phyloP scores from a whole-genome alignment of 2,888 invertebrate species.

The Drosophila merina region DNA sequence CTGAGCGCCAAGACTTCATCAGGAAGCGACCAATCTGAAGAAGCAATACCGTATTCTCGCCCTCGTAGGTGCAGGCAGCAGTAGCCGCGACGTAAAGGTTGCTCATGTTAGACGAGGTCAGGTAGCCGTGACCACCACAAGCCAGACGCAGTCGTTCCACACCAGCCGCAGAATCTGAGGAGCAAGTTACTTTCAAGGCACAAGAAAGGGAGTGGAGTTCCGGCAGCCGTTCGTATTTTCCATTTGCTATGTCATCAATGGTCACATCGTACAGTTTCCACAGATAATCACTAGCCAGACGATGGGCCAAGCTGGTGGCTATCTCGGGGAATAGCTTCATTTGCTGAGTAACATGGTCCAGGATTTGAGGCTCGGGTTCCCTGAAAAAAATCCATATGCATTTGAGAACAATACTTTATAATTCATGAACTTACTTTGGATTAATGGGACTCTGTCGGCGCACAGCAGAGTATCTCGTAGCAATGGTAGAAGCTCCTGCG shows the following conservation, averaged over 20 bases:
- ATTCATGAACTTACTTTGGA: slow-evolving; percentile 86
- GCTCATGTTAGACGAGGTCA: slow-evolving; percentile 92
- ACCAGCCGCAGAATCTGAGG: slow-evolving; percentile 88
- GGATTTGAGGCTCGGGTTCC: slow-evolving; percentile 93
- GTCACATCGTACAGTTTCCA: slow-evolving; percentile 93
- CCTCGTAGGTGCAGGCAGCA: slow-evolving; percentile 96
- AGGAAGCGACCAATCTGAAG: slow-evolving; percentile 94
- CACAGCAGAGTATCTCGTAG: slow-evolving; percentile 94
- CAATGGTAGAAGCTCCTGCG: slow-evolving; percentile 93
- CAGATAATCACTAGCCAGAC: slow-evolving; percentile 89
- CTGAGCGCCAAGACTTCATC: slow-evolving; percentile 90
- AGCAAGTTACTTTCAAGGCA: slow-evolving; percentile 93
- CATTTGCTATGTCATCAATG: slow-evolving; percentile 90
- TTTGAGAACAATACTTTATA: not conserved
- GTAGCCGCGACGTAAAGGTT: slow-evolving; percentile 91
- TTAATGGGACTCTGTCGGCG: slow-evolving; percentile 94
- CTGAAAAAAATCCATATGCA: slow-evolving; percentile 83
- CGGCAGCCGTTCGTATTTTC: slow-evolving; percentile 91
- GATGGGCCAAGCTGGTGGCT: slow-evolving; percentile 91
- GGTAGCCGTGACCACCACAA: slow-evolving; percentile 98
- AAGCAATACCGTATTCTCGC: slow-evolving; percentile 96
- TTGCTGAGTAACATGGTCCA: slow-evolving; percentile 97
- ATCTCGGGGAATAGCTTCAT: slow-evolving; percentile 94
- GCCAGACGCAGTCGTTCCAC: slow-evolving; percentile 93
- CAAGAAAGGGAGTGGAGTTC: slow-evolving; percentile 94